A percentile compares a stretch with the other conserved stretches of the same genome.
phyloP scores from a whole-genome alignment of 2,797 vertebrate species.

The Halcyon leucocephala region DNA sequence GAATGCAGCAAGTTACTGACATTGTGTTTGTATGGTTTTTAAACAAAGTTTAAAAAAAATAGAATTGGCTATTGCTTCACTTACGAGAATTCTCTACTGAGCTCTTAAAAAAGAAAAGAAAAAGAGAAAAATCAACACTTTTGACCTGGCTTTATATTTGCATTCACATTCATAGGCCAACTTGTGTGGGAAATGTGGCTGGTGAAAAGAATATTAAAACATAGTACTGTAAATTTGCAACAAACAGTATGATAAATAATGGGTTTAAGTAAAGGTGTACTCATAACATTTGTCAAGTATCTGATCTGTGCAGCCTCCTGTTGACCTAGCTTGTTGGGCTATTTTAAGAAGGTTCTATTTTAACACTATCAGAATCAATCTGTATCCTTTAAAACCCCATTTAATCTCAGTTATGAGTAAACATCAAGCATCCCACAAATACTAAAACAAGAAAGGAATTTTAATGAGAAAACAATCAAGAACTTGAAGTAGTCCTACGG shows the following conservation, averaged over 20 bases:
- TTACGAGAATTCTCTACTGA: background rate
- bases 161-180: background rate
- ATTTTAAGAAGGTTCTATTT: background rate
- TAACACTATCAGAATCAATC: background rate
- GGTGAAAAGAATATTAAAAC: background rate
- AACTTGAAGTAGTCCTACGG: background rate
- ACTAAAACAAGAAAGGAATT: slow-evolving; percentile 54
- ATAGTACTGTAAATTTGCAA: background rate
- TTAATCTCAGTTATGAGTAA: slow-evolving; percentile 27
- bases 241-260: background rate
- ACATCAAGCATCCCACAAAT: slow-evolving; percentile 29
- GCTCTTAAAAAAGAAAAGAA: background rate
- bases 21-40: background rate
- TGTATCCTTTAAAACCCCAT: background rate
- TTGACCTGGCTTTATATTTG: background rate
- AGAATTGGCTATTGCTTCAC: background rate
- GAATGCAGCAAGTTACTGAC: background rate
- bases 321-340: background rate
- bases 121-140: background rate
- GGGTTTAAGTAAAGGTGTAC: background rate
- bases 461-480: slow-evolving; percentile 51
- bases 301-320: background rate
- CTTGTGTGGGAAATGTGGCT: background rate
- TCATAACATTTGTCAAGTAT: background rate
- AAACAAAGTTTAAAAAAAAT: background rate